phyloP scores from a whole-genome alignment of 2,888 invertebrate species.

The Steinernema scapterisci region DNA sequence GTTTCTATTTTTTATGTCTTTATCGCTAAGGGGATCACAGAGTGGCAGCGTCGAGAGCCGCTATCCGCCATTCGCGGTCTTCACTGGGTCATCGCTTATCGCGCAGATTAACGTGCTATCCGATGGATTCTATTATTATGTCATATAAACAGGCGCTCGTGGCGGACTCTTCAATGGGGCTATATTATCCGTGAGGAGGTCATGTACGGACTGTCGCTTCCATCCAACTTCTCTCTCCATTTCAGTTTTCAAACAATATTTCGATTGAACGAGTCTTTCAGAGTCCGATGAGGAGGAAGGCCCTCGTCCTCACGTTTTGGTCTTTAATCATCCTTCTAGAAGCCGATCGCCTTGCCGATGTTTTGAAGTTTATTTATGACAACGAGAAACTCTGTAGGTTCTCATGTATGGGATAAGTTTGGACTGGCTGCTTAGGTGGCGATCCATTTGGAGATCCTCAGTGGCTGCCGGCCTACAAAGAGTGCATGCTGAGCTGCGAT shows the following conservation, averaged over 20 bases:
- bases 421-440: slow-evolving; percentile 39
- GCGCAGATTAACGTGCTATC: slow-evolving; percentile 27
- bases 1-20: background rate
- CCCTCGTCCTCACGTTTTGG: background rate
- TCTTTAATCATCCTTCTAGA: too few species aligned
- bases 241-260: background rate
- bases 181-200: slow-evolving; percentile 19
- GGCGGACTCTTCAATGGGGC: slow-evolving; percentile 5
- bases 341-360: slow-evolving; percentile 15
- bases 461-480: slow-evolving; percentile 49
- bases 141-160: slow-evolving; percentile 27
- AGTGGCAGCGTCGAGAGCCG: background rate
- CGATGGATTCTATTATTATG: slow-evolving; percentile 29
- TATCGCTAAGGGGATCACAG: background rate
- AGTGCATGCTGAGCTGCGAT: slow-evolving; percentile 45
- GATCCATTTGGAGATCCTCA: slow-evolving; percentile 44
- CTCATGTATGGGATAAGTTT: background rate
- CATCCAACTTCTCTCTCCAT: too few species aligned
- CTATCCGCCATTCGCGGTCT: background rate
- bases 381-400: slow-evolving; percentile 41
- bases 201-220: too few species aligned
- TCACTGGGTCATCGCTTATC: slow-evolving; percentile 28
- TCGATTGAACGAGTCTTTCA: background rate
- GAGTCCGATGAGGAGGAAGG: background rate
- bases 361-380: slow-evolving; percentile 41